phyloP scores from a whole-genome alignment of 2,113 vertebrate genomes.

The Ciconia boyciana region DNA sequence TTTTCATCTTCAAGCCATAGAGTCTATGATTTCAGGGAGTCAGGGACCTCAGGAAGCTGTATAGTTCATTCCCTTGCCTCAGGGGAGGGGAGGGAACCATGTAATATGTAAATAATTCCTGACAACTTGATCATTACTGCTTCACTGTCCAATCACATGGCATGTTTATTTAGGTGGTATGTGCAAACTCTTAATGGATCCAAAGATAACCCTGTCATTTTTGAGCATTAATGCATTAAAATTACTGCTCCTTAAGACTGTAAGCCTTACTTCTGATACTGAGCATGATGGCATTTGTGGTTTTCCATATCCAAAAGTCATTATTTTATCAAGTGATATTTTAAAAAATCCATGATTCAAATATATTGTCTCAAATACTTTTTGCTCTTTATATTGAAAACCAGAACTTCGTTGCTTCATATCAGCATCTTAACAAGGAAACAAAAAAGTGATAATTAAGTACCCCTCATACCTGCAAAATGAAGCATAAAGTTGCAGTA shows the following conservation, averaged over 20 bases:
- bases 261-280: background rate
- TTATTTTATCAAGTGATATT: background rate
- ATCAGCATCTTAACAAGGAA: background rate
- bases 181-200: background rate
- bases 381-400: background rate
- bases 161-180: background rate
- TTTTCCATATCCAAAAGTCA: background rate
- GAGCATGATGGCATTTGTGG: background rate
- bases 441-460: background rate
- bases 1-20: background rate
- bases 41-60: background rate
- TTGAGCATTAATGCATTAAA: background rate
- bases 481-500: background rate
- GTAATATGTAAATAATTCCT: background rate
- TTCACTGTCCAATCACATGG: background rate
- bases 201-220: conserved; percentile 2
- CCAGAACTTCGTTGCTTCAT: background rate
- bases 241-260: background rate
- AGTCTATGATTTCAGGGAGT: background rate
- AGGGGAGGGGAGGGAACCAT: background rate
- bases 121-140: background rate
- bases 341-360: background rate
- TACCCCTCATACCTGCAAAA: background rate
- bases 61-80: background rate
- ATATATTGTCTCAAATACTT: background rate